Evolutionary conservation across 2,113 vertebrate genomes (phyloP).

Genomic region (Microcebus lehilahytsara): DNA sequence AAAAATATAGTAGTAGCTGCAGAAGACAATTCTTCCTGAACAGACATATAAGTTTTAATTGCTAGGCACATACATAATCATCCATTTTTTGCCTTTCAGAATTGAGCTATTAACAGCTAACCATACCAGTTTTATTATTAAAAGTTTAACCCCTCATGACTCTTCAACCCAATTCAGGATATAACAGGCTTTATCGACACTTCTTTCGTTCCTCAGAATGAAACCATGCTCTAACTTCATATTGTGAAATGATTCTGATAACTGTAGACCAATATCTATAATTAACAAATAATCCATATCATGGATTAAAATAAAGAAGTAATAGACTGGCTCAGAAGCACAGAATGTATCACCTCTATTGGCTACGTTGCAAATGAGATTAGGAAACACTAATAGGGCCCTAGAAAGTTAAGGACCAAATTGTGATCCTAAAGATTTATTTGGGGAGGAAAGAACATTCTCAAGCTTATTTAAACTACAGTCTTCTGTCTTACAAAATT

Average conservation of each 20-base stretch:
- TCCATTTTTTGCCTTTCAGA: background rate
- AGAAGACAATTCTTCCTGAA: background rate
- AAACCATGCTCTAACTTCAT: background rate
- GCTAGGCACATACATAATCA: background rate
- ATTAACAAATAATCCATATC: background rate
- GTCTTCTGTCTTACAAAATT: background rate
- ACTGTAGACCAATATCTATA: background rate
- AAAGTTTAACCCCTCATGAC: background rate
- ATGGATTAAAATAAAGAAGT: background rate
- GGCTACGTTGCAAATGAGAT: background rate
- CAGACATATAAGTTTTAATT: background rate
- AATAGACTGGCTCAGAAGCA: background rate
- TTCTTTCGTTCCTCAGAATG: background rate
- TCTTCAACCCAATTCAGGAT: constrained; percentile 7
- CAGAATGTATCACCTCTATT: background rate
- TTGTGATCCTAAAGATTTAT: background rate
- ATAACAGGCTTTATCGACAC: background rate
- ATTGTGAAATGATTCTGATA: constrained; percentile 1
- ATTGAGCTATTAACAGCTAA: background rate
- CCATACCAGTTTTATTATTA: background rate
- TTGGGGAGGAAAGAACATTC: background rate
- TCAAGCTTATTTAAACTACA: background rate
- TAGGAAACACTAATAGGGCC: background rate
- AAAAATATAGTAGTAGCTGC: background rate
- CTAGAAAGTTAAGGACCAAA: background rate